Percentiles rank a stretch among this genome's conserved stretches.
phyloP scores from a whole-genome alignment of 2,113 vertebrate species.

The Ailurus styani region DNA sequence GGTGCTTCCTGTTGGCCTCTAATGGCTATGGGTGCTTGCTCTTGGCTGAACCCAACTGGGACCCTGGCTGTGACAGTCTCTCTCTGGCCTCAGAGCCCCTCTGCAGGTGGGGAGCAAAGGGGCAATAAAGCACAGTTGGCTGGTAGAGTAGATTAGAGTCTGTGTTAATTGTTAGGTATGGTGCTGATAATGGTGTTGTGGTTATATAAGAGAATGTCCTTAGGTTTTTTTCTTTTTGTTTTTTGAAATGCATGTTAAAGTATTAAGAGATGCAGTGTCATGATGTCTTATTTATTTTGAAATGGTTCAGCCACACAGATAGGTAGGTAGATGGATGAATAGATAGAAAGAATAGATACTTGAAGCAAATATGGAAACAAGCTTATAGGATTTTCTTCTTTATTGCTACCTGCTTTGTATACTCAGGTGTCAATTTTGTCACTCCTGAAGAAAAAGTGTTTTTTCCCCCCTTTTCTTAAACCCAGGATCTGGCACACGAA shows the following conservation, averaged over 20 bases:
- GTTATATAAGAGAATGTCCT: neutral
- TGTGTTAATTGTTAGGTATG: neutral
- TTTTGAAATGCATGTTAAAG: neutral
- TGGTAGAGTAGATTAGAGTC: neutral
- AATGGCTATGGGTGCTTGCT: neutral
- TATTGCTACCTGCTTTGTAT: neutral
- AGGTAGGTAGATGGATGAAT: neutral
- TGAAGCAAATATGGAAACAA: neutral
- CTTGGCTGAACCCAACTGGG: neutral
- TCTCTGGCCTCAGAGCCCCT: neutral
- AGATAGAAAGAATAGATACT: neutral
- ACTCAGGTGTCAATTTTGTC: neutral
- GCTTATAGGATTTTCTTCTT: neutral
- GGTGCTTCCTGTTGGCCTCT: neutral
- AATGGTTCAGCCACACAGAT: neutral
- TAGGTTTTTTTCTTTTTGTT: neutral
- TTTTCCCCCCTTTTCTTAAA: neutral
- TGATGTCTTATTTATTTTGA: constrained; percentile 18
- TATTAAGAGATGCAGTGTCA: neutral
- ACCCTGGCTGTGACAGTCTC: neutral
- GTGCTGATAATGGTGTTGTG: neutral
- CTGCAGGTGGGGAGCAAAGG: neutral
- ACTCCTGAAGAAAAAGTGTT: neutral
- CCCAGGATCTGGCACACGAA: neutral
- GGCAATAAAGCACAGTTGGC: neutral